These are phyloP conservation scores for Ylistrum balloti DNA, from an alignment of 1,140 invertebrate species.

Conservation along the genomic window DNA sequence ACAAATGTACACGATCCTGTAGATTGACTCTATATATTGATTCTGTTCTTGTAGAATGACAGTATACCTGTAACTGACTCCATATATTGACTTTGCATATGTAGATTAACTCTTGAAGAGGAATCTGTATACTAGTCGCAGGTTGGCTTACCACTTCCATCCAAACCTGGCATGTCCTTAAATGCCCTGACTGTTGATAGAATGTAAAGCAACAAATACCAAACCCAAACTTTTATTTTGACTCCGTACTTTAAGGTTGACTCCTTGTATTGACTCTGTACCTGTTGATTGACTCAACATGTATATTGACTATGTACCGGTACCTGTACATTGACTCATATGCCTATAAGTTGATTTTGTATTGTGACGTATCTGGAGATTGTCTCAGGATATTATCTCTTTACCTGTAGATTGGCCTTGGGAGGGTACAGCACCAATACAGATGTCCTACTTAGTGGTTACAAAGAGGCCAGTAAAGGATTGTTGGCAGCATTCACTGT, in stretches of 20 bases:
- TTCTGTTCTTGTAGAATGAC: not conserved
- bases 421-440: slow-evolving; percentile 86
- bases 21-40: not conserved
- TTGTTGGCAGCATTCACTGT: slow-evolving; percentile 78
- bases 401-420: not conserved
- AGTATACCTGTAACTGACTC: not conserved
- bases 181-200: no score
- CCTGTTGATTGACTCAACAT: not conserved
- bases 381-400: no score
- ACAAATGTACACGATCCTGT: no score
- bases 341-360: not conserved
- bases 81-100: not conserved
- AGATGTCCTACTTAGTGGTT: slow-evolving; percentile 92
- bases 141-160: not conserved
- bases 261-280: not conserved
- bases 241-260: not conserved
- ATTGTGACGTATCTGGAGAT: no score
- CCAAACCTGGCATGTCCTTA: no score
- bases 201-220: not conserved
- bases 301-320: slow-evolving; percentile 67
- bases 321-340: not conserved
- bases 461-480: slow-evolving; percentile 84
- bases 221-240: no score
- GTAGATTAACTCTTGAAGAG: not conserved
- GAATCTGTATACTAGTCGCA: not conserved